These are phyloP conservation scores for Microchirus variegatus DNA, from an alignment of 2,797 vertebrate species.

Conservation along the genomic window DNA sequence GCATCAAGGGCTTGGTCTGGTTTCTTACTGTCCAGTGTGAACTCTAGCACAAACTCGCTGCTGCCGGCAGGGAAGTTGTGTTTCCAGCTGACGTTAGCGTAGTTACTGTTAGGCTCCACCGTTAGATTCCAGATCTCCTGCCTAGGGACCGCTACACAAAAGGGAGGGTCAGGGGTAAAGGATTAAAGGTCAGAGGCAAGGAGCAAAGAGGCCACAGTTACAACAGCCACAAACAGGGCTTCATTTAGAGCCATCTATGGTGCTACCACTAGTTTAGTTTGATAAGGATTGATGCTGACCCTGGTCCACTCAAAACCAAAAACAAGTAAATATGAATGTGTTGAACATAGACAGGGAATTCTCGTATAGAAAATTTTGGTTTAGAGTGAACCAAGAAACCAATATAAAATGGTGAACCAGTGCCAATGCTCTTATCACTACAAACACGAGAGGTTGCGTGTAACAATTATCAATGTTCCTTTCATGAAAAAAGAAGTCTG, in stretches of 20 bases:
- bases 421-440: background rate
- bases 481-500: conserved; percentile 6
- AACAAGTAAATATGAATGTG: background rate
- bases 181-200: conserved; percentile 58
- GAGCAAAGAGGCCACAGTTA: conserved; percentile 61
- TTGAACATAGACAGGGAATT: conserved; percentile 27
- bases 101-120: conserved; percentile 95
- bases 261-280: background rate
- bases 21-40: conserved; percentile 97
- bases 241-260: conserved; percentile 20
- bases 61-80: conserved; percentile 93
- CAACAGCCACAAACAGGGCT: conserved; percentile 47
- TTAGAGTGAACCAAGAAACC: conserved; percentile 19
- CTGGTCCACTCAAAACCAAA: conserved; percentile 30
- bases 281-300: background rate
- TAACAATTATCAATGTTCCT: conserved; percentile 8
- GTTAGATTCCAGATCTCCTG: conserved; percentile 95
- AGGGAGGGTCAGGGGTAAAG: conserved; percentile 77
- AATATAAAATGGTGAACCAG: background rate
- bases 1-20: conserved; percentile 48
- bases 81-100: conserved; percentile 98
- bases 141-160: conserved; percentile 83
- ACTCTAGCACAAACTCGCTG: conserved; percentile 98
- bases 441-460: background rate
- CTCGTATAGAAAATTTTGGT: conserved; percentile 7